These are phyloP conservation scores for Amblyteles armatorius DNA, from an alignment of 2,888 invertebrate species.

Conservation along the genomic window DNA sequence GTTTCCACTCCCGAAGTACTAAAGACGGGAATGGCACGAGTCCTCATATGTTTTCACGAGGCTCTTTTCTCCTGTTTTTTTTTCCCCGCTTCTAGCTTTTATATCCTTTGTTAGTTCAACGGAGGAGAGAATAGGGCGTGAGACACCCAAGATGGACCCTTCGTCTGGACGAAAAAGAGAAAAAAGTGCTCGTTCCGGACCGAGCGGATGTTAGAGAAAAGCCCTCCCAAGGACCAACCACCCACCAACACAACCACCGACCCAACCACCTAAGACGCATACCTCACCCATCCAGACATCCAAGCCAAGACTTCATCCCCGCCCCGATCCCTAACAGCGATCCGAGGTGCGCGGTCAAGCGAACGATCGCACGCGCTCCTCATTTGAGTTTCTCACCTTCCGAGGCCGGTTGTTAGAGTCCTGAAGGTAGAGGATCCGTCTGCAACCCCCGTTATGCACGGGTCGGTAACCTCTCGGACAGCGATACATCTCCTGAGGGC, in stretches of 20 bases:
- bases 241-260: neutral
- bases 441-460: slow-evolving; percentile 34
- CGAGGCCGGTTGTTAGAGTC: slow-evolving; percentile 2
- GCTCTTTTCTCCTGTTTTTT: slow-evolving; percentile 20
- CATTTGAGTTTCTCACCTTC: slow-evolving; percentile 58
- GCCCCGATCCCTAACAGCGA: slow-evolving; percentile 15
- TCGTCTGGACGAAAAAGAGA: slow-evolving; percentile 9
- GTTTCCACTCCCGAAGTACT: slow-evolving; percentile 34
- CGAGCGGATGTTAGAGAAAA: slow-evolving; percentile 40
- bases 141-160: slow-evolving; percentile 27
- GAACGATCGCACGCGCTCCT: slow-evolving; percentile 50
- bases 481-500: slow-evolving; percentile 29
- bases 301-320: neutral
- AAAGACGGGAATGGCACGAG: slow-evolving; percentile 49
- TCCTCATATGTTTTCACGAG: slow-evolving; percentile 60
- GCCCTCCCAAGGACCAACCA: slow-evolving; percentile 5
- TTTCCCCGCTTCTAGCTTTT: slow-evolving; percentile 49
- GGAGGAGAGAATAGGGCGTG: slow-evolving; percentile 42
- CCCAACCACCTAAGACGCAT: slow-evolving; percentile 1
- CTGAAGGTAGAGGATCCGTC: neutral
- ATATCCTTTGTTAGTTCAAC: slow-evolving; percentile 60
- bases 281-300: slow-evolving; percentile 18
- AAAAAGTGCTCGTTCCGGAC: slow-evolving; percentile 23
- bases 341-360: slow-evolving; percentile 26
- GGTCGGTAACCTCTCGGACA: slow-evolving; percentile 52